Base-by-base conservation (phyloP, 2,888 invertebrate species). In the Portevinia maculata region DNA sequence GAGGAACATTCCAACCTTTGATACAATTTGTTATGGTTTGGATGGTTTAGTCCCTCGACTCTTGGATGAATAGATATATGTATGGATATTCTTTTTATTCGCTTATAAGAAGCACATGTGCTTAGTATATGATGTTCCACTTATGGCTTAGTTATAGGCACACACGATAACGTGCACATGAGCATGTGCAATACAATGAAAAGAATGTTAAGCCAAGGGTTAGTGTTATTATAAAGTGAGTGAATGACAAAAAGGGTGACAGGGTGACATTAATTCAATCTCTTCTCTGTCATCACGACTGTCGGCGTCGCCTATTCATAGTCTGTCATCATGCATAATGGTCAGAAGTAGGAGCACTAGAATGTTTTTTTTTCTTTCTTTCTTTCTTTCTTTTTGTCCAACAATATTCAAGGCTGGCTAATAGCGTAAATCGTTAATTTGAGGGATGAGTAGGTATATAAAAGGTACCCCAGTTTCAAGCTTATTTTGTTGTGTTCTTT, bases 131-230 rank as follows among this genome's bases (percentile, higher is more conserved):
- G 13, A 24, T 41, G 41, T 59, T 28, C 30, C n/a, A 30, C 41
- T 59, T 59, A 52, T 52, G 52, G 17, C 32, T 52, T 50, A 50
- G 30, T 50, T 50, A 15, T 37, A 13, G 8, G 15, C 30, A 30
- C 17, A 30, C 9, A 28, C 13, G n/a, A 30, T 50, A 24, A 50
- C 24, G 15, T 28, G 9, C 9, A 13, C 28, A 30, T 30, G 28
- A 1, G 34, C 32, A 7, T 32, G 19, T 19, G 8, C 13, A 15
- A 62, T 37, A 48, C 48, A 62, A 48, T 48, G 60, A 62, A 62
- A 48, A 60, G 44, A 60, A 60, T 60, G 46, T 62, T 62, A 62
- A 48, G 13, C 24, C 30, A 62, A 50, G 37, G 24, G 50, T 50
- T 64, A 24, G 34, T 46, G 4, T 46, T 32, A 17, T 44, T 1